Percentiles rank a stretch among this genome's conserved stretches.
Conservation (phyloP, 2,113 vertebrate genomes). For the Mus spicilegus region DNA sequence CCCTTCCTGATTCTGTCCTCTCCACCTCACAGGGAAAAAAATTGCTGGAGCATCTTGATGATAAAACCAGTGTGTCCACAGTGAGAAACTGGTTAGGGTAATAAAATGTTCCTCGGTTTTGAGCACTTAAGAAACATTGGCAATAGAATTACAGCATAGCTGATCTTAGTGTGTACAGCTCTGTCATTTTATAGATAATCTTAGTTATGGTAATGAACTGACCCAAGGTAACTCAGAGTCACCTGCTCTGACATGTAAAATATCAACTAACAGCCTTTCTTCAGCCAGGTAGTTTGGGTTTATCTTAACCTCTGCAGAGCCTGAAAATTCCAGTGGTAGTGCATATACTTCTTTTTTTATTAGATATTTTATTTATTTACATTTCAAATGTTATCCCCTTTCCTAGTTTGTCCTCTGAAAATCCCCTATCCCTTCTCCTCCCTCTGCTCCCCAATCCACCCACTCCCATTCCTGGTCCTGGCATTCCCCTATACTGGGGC, state of each 20-base stretch:
- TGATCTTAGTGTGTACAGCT: background rate
- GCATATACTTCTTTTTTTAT: background rate
- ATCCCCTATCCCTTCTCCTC: too few relatives aligned
- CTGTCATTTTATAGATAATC: constrained; percentile 29
- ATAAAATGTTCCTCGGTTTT: background rate
- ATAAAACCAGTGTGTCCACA: background rate
- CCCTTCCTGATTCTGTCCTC: background rate
- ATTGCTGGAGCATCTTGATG: background rate
- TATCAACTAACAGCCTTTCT: background rate
- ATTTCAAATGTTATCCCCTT: too few relatives aligned
- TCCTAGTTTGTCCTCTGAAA: too few relatives aligned
- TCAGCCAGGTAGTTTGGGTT: background rate
- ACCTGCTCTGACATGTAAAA: background rate
- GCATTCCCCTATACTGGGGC: too few relatives aligned
- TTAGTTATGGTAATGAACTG: background rate
- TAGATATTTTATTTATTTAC: too few relatives aligned
- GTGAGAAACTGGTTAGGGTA: background rate
- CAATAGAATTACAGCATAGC: background rate
- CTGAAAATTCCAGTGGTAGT: background rate
- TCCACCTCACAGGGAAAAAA: too few relatives aligned
- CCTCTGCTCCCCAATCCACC: too few relatives aligned
- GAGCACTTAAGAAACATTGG: background rate
- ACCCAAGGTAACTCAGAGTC: background rate
- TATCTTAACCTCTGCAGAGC: background rate
- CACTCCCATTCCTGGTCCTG: too few relatives aligned